phyloP scores from a whole-genome alignment of 2,797 vertebrate species.

The Gadopsis bispinosus region DNA sequence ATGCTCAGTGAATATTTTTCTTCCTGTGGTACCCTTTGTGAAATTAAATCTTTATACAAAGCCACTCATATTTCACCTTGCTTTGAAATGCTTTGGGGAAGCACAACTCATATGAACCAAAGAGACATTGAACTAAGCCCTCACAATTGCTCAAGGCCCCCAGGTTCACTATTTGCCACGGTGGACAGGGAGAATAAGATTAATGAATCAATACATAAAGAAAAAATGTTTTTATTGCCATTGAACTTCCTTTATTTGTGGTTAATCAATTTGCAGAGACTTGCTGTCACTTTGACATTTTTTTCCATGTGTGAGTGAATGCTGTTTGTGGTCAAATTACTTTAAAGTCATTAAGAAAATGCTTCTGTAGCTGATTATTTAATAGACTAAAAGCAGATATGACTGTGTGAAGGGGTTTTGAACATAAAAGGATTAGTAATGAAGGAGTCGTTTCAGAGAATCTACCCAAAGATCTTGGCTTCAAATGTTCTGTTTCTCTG shows the following conservation, averaged over 20 bases:
- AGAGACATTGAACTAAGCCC: too few species aligned
- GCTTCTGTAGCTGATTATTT: not conserved
- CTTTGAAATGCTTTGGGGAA: not conserved
- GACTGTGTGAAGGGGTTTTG: not conserved
- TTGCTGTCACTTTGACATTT: not conserved
- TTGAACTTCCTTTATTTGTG: too few species aligned
- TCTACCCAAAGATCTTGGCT: constrained; percentile 17
- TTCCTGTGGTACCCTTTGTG: not conserved
- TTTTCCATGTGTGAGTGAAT: not conserved
- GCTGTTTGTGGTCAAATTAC: not conserved
- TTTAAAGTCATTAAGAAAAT: too few species aligned
- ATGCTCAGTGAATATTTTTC: not conserved
- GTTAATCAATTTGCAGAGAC: not conserved
- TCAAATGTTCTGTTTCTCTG: constrained; percentile 52
- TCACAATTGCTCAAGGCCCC: not conserved
- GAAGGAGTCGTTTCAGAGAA: not conserved
- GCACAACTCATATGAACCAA: too few species aligned
- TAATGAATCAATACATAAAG: not conserved
- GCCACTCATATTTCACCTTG: not conserved
- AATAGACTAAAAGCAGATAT: not conserved
- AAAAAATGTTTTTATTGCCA: not conserved
- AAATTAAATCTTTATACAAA: not conserved
- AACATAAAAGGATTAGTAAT: not conserved
- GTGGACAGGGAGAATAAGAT: too few species aligned
- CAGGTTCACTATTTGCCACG: not conserved